A percentile compares a stretch with the other conserved stretches of the same genome.
phyloP scores from a whole-genome alignment of 1,140 invertebrate species.

The Caerostris darwini region DNA sequence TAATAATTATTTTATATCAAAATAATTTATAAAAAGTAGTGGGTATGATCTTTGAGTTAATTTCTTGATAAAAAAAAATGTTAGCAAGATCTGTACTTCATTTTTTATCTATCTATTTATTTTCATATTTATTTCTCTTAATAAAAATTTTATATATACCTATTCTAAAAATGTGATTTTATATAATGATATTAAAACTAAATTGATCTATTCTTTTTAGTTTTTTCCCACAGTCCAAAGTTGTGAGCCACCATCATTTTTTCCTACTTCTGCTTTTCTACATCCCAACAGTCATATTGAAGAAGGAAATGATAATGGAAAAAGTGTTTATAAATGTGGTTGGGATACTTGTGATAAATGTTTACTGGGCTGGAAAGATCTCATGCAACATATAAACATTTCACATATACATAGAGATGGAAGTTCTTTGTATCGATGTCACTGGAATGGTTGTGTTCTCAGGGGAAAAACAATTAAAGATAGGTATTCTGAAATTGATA shows the following conservation, averaged over 20 bases:
- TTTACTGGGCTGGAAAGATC: constrained; percentile 70
- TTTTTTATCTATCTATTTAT: too few relatives aligned
- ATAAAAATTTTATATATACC: too few relatives aligned
- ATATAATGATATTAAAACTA: not conserved
- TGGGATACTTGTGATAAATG: constrained; percentile 70
- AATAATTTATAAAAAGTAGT: too few relatives aligned
- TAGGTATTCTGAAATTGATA: constrained; percentile 37
- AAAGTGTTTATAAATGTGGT: constrained; percentile 72
- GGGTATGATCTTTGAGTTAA: too few relatives aligned
- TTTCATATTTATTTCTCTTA: too few relatives aligned
- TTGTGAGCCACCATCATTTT: constrained; percentile 73
- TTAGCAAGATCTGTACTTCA: too few relatives aligned
- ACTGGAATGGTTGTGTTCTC: constrained; percentile 96
- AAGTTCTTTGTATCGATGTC: constrained; percentile 84
- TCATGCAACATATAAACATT: constrained; percentile 71
- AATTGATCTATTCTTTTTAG: constrained; percentile 39
- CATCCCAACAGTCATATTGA: constrained; percentile 15
- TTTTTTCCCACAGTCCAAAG: constrained; percentile 65
- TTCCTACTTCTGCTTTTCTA: constrained; percentile 57
- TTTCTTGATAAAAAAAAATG: too few relatives aligned
- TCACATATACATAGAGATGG: constrained; percentile 70
- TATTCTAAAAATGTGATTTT: not conserved
- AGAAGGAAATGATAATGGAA: constrained; percentile 70
- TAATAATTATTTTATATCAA: too few relatives aligned
- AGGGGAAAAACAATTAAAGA: constrained; percentile 99